Conservation (phyloP, 2,113 vertebrate species). For the Brachionichthys hirsutus region DNA sequence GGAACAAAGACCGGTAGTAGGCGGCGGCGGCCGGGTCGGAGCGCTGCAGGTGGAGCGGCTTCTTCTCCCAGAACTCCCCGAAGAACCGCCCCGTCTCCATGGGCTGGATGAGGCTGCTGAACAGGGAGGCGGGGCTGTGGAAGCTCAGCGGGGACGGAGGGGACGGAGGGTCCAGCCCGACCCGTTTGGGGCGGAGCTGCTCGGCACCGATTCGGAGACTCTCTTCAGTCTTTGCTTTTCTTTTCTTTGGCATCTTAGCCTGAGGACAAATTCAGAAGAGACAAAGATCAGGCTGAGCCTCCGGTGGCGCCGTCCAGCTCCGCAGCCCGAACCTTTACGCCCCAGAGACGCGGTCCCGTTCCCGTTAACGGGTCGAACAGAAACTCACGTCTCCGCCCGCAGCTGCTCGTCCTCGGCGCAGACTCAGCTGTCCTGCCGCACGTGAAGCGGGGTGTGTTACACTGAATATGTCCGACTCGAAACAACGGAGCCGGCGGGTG, state of each 20-base stretch:
- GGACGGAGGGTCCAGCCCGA: constrained; percentile 22
- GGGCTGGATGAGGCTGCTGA: constrained; percentile 85
- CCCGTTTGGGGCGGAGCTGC: constrained; percentile 63
- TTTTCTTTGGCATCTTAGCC: constrained; percentile 79
- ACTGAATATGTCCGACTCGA: no score
- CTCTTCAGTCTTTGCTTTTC: constrained; percentile 29
- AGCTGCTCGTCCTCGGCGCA: no score
- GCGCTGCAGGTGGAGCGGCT: constrained; percentile 84
- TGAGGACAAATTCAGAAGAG: not conserved
- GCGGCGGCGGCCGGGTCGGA: constrained; percentile 65
- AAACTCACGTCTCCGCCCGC: no score
- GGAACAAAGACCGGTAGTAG: constrained; percentile 85
- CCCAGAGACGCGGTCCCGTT: no score
- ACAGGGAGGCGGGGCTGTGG: constrained; percentile 78
- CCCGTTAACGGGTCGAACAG: no score
- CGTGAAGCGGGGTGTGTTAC: no score
- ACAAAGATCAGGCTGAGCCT: not conserved
- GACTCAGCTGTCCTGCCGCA: no score
- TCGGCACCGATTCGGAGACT: constrained; percentile 28
- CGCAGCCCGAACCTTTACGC: no score
- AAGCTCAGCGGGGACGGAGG: constrained; percentile 62
- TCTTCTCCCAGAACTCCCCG: constrained; percentile 87
- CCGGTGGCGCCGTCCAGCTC: no score
- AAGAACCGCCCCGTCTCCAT: constrained; percentile 82
- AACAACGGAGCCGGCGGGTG: no score